Evolutionary conservation across 2,797 vertebrate species (phyloP).

Genomic region (Cottoperca gobio): DNA sequence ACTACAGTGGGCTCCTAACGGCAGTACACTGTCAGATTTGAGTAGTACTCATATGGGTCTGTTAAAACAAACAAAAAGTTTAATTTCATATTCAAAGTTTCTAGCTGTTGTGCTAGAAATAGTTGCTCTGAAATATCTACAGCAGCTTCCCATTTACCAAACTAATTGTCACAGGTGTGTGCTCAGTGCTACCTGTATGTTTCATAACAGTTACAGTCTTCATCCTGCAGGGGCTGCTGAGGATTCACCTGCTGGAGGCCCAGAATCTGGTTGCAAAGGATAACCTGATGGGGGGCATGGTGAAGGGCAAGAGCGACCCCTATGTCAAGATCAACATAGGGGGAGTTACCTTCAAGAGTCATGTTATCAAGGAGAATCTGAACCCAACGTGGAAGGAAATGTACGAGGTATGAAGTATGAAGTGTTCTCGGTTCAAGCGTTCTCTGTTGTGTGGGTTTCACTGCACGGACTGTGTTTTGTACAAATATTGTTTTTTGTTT

Average conservation of each 20-base stretch:
- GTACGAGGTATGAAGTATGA: conserved; percentile 91
- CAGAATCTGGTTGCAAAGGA: conserved; percentile 93
- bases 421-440: background rate
- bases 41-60: background rate
- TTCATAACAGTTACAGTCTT: conserved; percentile 29
- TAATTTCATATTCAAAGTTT: background rate
- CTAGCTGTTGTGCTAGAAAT: background rate
- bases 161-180: background rate
- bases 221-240: conserved; percentile 89
- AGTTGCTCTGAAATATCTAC: background rate
- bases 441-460: background rate
- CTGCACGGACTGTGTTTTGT: background rate
- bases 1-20: background rate
- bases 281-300: conserved; percentile 90
- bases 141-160: background rate
- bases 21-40: background rate
- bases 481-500: background rate
- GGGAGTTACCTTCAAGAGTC: conserved; percentile 87
- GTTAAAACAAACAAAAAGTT: background rate
- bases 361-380: conserved; percentile 91
- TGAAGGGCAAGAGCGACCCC: conserved; percentile 96
- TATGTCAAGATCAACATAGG: conserved; percentile 92
- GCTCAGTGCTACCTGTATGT: background rate
- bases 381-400: conserved; percentile 97
- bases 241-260: conserved; percentile 92